Evolutionary conservation across 2,888 invertebrate genomes (phyloP), one percentile per base, ranked within the genome.

Genomic region (Synergus itoensis): DNA sequence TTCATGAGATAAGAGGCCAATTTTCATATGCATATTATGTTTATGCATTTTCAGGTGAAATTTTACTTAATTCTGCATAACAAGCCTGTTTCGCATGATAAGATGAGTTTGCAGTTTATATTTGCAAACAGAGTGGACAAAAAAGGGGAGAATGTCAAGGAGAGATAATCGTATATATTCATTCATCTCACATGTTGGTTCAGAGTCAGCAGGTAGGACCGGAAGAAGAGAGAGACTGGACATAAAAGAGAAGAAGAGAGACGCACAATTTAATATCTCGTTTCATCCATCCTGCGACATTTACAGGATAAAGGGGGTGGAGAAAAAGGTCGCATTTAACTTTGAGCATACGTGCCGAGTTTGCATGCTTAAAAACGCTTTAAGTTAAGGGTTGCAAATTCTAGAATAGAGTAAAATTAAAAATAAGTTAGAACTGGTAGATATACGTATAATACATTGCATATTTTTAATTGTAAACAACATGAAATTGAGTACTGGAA

Each of bases 131-230:
- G 48, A 36, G 36, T 4, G 11, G 11, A 21, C 14, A 1, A 73
- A 36, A 73, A 53, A 36, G 76, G 36, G 79, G 16, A 36, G 76
- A 77, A 83, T 77, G 84, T 84, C 45, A 79, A 84, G 78, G 81
- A 82, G 85, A 84, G 84, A 86, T 88, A 87, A 88, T 87, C 85
- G 82, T 81, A 80, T 77, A 73, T 81, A 85, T 83, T 85, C 84
- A 88, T 88, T 87, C 84, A 83, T 80, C 83, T 86, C 87, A 81
- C 88, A 87, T 86, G 82, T 83, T 76, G 78, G 80, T 83, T 81
- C 79, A 79, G 57, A 79, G 57, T 64, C 36, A 45, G 60, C 65
- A 43, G 57, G 18, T 18, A 75, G 65, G 18, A 73, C 67, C 69
- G 78, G 57, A 78, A 64, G 78, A 18, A 65, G 43, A 53, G 62